Conservation (phyloP, 2,888 invertebrate genomes). For the Drosophila histrio region DNA sequence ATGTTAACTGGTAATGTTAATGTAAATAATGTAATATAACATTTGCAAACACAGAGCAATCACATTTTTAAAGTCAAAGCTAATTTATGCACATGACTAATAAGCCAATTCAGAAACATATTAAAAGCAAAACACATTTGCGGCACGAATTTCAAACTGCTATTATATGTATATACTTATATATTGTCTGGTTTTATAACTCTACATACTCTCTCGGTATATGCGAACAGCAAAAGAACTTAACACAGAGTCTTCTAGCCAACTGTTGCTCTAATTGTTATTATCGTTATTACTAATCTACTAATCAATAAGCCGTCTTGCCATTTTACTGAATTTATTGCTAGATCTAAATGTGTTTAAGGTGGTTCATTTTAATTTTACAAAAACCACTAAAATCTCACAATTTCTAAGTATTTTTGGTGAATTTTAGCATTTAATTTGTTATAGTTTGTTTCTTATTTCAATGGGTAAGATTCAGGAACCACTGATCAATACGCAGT, state of each 20-base stretch:
- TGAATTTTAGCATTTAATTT: no score
- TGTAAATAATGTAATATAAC: conserved; percentile 44
- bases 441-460: no score
- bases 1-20: conserved; percentile 27
- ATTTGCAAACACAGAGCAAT: conserved; percentile 36
- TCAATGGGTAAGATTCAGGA: no score
- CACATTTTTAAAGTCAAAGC: conserved; percentile 42
- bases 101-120: conserved; percentile 43
- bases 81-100: conserved; percentile 62
- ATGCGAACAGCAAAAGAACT: not conserved
- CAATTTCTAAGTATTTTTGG: no score
- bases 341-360: no score
- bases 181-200: not conserved
- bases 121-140: conserved; percentile 44
- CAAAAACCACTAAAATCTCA: no score
- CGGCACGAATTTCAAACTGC: conserved; percentile 39
- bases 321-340: no score
- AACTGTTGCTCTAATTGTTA: conserved; percentile 5
- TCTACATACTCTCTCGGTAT: not conserved
- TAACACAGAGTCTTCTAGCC: not conserved
- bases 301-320: no score
- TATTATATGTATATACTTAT: conserved; percentile 1
- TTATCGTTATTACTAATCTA: not conserved
- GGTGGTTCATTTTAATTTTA: no score
- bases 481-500: not conserved